Base-by-base conservation (phyloP, 1,140 invertebrate genomes). In the Pseudachorutes palmiensis region DNA sequence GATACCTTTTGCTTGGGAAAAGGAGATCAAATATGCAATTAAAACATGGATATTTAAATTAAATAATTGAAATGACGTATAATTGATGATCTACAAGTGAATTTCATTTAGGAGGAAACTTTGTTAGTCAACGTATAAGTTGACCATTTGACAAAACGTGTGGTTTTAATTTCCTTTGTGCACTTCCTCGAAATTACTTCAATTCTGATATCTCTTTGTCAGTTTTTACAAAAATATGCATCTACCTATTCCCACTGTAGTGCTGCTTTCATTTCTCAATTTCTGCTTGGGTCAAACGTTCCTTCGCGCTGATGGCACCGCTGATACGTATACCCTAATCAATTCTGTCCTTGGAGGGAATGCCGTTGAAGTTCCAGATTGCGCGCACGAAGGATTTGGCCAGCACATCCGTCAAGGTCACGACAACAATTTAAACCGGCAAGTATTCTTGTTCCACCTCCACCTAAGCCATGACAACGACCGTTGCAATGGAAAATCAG, bases 1-100 rank as follows among this genome's bases (percentile, higher is more conserved):
- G 31, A 72, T 26, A 51, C 24, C 19, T 72, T 72, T 33, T 72
- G 71, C 33, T 24, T 72, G 2, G 62, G 19, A 16, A 72, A 72
- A 36, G 58, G 57, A 22, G 29, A 16, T 22, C 48, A 26, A 0
- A 24, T 33, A 1, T 71, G 69, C 24, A 61, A 22, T 16, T 67
- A 62, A 65, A 9, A 9, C 19, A 30, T 3, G 12, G 16, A 59
- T n/a, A n/a, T n/a, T n/a, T n/a, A n/a, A n/a, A n/a, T n/a, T n/a
- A n/a, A n/a, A n/a, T n/a, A n/a, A n/a, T n/a, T n/a, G n/a, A n/a
- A n/a, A n/a, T n/a, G n/a, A n/a, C n/a, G n/a, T n/a, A n/a, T n/a
- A n/a, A n/a, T n/a, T n/a, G n/a, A n/a, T n/a, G n/a, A n/a, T n/a
- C n/a, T n/a, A n/a, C n/a, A n/a, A n/a, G n/a, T n/a, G n/a, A n/a